phyloP scores from a whole-genome alignment of 2,888 invertebrate species.

The Ophion ventricosus region DNA sequence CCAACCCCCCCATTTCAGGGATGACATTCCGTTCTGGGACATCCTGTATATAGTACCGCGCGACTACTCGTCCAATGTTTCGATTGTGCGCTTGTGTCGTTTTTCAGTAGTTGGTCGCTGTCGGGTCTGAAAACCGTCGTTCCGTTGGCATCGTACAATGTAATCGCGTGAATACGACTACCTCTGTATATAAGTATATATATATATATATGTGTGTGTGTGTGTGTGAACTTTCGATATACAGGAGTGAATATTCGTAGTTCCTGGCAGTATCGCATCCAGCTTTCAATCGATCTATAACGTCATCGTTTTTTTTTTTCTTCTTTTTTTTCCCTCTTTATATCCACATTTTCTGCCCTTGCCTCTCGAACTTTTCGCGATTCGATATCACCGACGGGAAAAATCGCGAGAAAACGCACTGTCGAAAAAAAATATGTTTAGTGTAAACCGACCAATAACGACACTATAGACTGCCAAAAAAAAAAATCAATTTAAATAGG shows the following conservation, averaged over 20 bases:
- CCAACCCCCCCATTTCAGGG: no score
- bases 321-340: not conserved
- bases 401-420: slow-evolving; percentile 21
- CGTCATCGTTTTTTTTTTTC: slow-evolving; percentile 12
- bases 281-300: slow-evolving; percentile 24
- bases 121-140: slow-evolving; percentile 23
- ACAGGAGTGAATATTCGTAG: slow-evolving; percentile 33
- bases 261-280: slow-evolving; percentile 42
- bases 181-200: not conserved
- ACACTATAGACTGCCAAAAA: no score
- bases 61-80: slow-evolving; percentile 19
- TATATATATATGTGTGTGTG: not conserved
- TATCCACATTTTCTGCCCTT: not conserved
- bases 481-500: no score
- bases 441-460: no score
- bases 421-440: slow-evolving; percentile 1
- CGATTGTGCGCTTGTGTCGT: slow-evolving; percentile 27
- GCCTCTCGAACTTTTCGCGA: slow-evolving; percentile 30
- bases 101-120: slow-evolving; percentile 32
- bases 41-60: no score
- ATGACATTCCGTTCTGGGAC: no score
- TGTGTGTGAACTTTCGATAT: not conserved
- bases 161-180: slow-evolving; percentile 34
- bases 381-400: slow-evolving; percentile 14
- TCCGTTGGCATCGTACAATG: slow-evolving; percentile 12